A percentile compares a stretch with the other conserved stretches of the same genome.
phyloP scores from a whole-genome alignment of 2,888 invertebrate species.

The Panopea generosa region DNA sequence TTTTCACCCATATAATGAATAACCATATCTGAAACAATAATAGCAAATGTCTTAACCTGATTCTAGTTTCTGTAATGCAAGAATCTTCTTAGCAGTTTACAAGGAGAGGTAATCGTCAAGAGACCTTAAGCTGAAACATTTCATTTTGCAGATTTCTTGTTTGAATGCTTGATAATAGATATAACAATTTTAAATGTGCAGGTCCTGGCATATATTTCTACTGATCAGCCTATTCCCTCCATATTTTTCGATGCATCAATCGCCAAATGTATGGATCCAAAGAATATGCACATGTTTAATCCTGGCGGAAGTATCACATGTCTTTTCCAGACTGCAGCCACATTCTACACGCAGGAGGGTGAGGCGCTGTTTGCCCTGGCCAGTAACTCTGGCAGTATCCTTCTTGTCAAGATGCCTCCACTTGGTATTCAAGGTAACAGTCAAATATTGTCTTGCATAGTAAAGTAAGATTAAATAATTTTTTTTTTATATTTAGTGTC shows the following conservation, averaged over 20 bases:
- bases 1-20: no score
- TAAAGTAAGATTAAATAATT: no score
- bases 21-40: no score
- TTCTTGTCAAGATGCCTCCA: conserved; percentile 89
- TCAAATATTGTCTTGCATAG: no score
- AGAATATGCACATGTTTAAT: conserved; percentile 91
- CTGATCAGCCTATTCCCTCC: conserved; percentile 86
- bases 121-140: no score
- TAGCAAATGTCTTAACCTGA: no score
- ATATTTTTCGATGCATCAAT: conserved; percentile 92
- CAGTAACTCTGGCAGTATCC: conserved; percentile 90
- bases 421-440: conserved; percentile 79
- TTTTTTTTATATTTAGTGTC: no score
- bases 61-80: no score
- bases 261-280: conserved; percentile 89
- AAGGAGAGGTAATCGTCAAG: no score
- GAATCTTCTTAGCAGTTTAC: no score
- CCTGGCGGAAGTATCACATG: conserved; percentile 86
- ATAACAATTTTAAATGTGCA: conserved; percentile 39
- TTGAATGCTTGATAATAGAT: no score
- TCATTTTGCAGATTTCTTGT: no score
- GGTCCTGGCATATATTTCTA: conserved; percentile 72
- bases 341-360: conserved; percentile 88
- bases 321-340: conserved; percentile 89
- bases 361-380: conserved; percentile 93